Conservation (phyloP, 2,797 vertebrate species). For the Anableps anableps region DNA sequence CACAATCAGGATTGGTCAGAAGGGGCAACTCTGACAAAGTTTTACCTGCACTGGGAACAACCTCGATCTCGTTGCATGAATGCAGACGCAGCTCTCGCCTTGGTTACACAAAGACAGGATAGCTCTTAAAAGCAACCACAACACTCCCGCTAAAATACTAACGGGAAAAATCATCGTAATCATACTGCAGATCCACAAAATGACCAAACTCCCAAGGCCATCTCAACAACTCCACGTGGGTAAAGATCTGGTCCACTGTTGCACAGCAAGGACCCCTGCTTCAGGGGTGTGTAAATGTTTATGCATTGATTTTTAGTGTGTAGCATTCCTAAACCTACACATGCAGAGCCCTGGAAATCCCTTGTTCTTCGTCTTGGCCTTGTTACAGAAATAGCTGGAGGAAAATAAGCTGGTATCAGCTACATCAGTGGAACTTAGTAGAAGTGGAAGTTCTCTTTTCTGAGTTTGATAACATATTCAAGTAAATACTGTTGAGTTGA, state of each 20-base stretch:
- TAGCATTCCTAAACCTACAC: constrained; percentile 9
- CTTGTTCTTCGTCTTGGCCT: constrained; percentile 23
- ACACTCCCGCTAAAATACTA: background rate
- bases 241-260: background rate
- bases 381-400: constrained; percentile 23
- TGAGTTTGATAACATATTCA: constrained; percentile 23
- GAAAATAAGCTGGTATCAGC: constrained; percentile 35
- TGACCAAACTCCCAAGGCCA: background rate
- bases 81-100: background rate
- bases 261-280: background rate
- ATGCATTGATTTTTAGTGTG: constrained; percentile 1
- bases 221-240: background rate
- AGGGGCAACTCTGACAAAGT: too few relatives aligned
- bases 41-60: too few relatives aligned
- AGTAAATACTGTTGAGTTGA: background rate
- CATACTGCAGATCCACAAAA: background rate
- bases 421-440: constrained; percentile 23
- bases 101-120: background rate
- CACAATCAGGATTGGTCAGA: background rate
- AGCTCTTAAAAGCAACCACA: background rate
- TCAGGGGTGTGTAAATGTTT: background rate
- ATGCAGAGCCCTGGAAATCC: constrained; percentile 34
- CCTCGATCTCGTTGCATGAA: too few relatives aligned
- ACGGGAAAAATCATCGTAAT: background rate
- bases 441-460: constrained; percentile 25